Evolutionary conservation across 2,113 vertebrate species (phyloP), one percentile per base, ranked within the genome.

Genomic region (Oryzias curvinotus): DNA sequence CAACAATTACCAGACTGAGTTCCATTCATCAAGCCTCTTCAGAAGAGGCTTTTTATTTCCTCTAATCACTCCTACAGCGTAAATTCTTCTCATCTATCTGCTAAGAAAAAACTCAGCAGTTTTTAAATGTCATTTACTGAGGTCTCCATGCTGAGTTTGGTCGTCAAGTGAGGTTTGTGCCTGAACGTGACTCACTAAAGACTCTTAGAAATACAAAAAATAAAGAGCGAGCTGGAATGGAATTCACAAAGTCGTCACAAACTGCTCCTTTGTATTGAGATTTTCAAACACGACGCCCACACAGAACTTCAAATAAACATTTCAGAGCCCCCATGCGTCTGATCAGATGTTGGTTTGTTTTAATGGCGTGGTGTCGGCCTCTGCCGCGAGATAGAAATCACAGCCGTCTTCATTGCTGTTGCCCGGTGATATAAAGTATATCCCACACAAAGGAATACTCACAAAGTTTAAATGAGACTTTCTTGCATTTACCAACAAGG

Each of bases 261-360:
- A 77, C 46, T 8, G 6, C 14, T 25, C 73, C 28, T 13, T 70
- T 62, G 59, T 57, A 19, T 42, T 73, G 42, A 45, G 55, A 68
- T 78, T 83, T 65, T 73, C 49, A 75, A 78, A 73, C 55, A 77
- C 69, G 68, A 68, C 77, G 74, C 81, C 75, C 77, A 84, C 80
- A 59, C 42, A 1, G 30, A 68, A 75, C 65, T 81, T 44, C 62
- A 71, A 66, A 58, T 73, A 67, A 84, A 83, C 54, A 73, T 71
- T 58, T 81, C 56, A 59, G 57, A 66, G 62, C 75, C 61, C 69
- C 59, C 61, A 50, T 69, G 69, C 54, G 59, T 68, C 14, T 68
- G 70, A 78, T 81, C 62, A 68, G 60, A 69, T 71, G 76, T 73
- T 71, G 19, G 30, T 66, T 53, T 81, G 41, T 57, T 45, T 78